phyloP scores from a whole-genome alignment of 2,797 vertebrate genomes.

The Spinus pinus region DNA sequence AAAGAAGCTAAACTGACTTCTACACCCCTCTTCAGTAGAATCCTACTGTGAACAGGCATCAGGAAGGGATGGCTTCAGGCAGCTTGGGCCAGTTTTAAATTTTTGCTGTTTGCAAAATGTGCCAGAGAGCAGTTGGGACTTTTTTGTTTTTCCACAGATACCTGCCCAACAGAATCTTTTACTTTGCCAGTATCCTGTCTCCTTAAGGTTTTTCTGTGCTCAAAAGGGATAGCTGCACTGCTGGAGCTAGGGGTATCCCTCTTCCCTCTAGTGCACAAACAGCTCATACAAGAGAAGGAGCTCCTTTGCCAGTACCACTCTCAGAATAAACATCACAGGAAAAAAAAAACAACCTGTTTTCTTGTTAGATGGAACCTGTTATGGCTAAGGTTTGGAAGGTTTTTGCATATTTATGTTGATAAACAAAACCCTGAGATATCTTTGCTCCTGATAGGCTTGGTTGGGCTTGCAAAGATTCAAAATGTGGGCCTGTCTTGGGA shows the following conservation, averaged over 20 bases:
- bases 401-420: background rate
- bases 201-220: background rate
- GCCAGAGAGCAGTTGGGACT: background rate
- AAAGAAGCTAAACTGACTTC: background rate
- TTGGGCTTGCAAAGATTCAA: background rate
- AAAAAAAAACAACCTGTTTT: background rate
- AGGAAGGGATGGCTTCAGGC: rapidly evolving
- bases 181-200: background rate
- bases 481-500: background rate
- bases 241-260: background rate
- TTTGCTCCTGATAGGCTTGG: background rate
- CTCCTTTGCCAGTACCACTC: background rate
- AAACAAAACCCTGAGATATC: background rate
- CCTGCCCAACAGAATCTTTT: background rate
- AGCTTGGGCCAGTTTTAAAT: background rate
- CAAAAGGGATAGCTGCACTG: background rate
- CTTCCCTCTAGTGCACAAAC: background rate
- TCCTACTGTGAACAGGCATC: background rate
- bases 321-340: background rate
- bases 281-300: background rate
- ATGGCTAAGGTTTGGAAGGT: rapidly evolving
- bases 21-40: background rate
- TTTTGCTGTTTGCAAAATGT: background rate
- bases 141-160: background rate
- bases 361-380: background rate